phyloP scores from a whole-genome alignment of 2,888 invertebrate genomes.

The Metallyticus violacea region DNA sequence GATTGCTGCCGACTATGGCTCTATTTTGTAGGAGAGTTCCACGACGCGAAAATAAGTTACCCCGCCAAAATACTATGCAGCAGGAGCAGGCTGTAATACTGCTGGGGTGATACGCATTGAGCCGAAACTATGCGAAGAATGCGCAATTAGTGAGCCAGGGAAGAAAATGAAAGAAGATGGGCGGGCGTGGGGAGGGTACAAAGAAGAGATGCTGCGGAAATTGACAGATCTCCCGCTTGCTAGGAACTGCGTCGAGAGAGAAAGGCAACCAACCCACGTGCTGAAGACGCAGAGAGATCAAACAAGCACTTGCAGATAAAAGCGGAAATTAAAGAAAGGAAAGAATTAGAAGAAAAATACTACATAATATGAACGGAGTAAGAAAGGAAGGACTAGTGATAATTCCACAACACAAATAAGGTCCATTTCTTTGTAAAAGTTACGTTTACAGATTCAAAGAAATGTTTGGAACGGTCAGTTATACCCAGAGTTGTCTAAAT shows the following conservation, averaged over 20 bases:
- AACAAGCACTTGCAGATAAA: conserved; percentile 18
- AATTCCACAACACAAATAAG: no score
- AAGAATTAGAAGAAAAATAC: conserved; percentile 6
- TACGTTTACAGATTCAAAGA: no score
- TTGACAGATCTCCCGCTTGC: conserved; percentile 30
- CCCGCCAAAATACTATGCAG: conserved; percentile 19
- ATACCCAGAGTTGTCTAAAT: no score
- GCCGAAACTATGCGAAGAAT: conserved; percentile 94
- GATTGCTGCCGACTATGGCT: not conserved
- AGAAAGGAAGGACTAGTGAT: no score
- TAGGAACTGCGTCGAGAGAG: not conserved
- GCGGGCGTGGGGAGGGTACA: conserved; percentile 25
- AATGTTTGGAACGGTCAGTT: no score
- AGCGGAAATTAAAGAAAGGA: conserved; percentile 19
- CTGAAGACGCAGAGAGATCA: not conserved
- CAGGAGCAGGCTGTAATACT: conserved; percentile 21
- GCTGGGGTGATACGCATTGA: conserved; percentile 34
- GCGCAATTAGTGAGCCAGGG: conserved; percentile 88
- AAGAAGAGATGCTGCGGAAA: conserved; percentile 30
- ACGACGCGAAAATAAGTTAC: conserved; percentile 22
- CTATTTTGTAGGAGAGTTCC: not conserved
- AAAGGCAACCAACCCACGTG: conserved; percentile 1
- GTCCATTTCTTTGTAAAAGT: no score
- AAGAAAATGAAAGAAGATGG: conserved; percentile 62
- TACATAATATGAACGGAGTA: no score